Conservation (phyloP, 2,113 vertebrate genomes). For the Istiophorus platypterus region DNA sequence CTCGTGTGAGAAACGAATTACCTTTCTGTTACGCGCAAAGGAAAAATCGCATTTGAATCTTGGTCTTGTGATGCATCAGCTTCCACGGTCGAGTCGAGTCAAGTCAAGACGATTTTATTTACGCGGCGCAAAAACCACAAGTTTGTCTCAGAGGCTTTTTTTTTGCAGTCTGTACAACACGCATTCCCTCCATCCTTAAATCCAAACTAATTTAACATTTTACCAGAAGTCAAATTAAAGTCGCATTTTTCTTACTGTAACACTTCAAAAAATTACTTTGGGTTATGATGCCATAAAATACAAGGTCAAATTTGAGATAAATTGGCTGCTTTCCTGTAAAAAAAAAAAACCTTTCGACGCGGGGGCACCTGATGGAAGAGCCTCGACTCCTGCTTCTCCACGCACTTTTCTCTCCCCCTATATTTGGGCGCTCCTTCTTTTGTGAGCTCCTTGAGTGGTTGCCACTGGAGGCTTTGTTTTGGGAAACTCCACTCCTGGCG, state of each 20-base stretch:
- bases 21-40: not conserved
- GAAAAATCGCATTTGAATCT: not conserved
- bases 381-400: not conserved
- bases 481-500: conserved; percentile 68
- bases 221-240: not conserved
- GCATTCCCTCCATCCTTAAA: not conserved
- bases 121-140: not conserved
- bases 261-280: not conserved
- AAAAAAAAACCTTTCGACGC: too few relatives aligned
- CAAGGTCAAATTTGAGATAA: not conserved
- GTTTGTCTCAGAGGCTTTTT: not conserved
- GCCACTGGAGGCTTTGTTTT: conserved; percentile 76
- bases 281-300: not conserved
- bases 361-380: not conserved
- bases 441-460: conserved; percentile 61
- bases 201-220: not conserved
- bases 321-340: not conserved
- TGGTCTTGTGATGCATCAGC: not conserved
- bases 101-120: not conserved
- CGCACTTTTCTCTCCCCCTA: conserved; percentile 40
- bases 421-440: conserved; percentile 59
- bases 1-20: not conserved
- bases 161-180: not conserved
- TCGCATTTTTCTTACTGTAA: not conserved
- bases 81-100: not conserved